Base-by-base conservation (phyloP, 2,888 invertebrate genomes). In the Cataglyphis albicans region DNA sequence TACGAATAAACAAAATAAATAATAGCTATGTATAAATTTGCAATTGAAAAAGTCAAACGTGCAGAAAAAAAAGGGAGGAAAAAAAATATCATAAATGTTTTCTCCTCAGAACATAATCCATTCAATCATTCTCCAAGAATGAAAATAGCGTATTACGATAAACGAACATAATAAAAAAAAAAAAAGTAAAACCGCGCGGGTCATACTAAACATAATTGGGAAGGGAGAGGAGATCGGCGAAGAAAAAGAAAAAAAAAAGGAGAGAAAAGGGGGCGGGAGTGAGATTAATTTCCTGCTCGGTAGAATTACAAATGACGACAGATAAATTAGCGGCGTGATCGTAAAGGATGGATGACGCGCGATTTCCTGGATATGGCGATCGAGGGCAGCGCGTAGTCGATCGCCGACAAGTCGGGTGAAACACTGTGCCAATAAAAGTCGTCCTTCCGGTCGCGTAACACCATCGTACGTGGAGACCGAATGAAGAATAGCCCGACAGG, bases 391-490 rank as follows among this genome's bases (percentile, higher is more conserved):
- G 18, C 59, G 32, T 63, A 65, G 65, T 74, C 44, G 76, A 32
- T 35, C 44, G 82, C 44, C 74, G 72, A 75, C 76, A 72, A 73
- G 83, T 81, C 84, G 80, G 81, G 83, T 87, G 88, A 90, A 87
- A 88, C 86, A 88, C 87, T 84, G 87, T 80, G 78, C 87, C 87
- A 88, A 89, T 88, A 89, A 90, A 88, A 85, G 87, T 86, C 83
- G 84, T 84, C 84, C 84, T 87, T 87, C 82, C 84, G 84, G 70
- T 74, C 81, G 82, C 83, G 80, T 83, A 68, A 64, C 81, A 61
- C 78, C 48, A 70, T 57, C 84, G 68, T 55, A 70, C 52, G 63
- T 65, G 57, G 63, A 63, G 76, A 52, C 76, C 67, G 63, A 68
- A 68, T 74, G 84, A 86, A 74, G 81, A 61, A 84, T 86, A 73